A percentile compares a stretch with the other conserved stretches of the same genome.
These are phyloP conservation scores for Gadopsis marmoratus DNA, from an alignment of 2,797 vertebrate species.

Conservation along the genomic window DNA sequence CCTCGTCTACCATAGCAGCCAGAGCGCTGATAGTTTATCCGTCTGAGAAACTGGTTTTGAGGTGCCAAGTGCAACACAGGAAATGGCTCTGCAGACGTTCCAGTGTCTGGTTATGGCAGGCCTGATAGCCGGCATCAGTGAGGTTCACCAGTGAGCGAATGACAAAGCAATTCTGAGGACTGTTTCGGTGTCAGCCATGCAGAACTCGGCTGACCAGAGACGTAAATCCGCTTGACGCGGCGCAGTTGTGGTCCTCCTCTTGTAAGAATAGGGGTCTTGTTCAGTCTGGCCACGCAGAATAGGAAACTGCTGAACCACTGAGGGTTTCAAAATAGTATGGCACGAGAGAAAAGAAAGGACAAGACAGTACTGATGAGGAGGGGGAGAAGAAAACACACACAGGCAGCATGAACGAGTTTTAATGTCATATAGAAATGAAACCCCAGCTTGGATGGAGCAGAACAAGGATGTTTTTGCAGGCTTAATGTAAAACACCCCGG, in stretches of 20 bases:
- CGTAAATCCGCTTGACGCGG: constrained; percentile 59
- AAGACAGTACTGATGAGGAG: constrained; percentile 19
- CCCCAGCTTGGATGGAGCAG: not conserved
- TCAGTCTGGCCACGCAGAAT: constrained; percentile 20
- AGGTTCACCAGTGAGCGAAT: constrained; percentile 51
- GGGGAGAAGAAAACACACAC: constrained; percentile 18
- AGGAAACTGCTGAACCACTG: constrained; percentile 47
- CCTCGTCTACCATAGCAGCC: constrained; percentile 59
- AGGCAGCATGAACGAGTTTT: constrained; percentile 38
- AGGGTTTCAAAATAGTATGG: constrained; percentile 36
- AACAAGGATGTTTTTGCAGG: constrained; percentile 48
- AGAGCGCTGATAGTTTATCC: constrained; percentile 66
- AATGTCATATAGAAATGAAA: constrained; percentile 51
- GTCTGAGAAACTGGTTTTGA: constrained; percentile 66
- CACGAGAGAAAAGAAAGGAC: constrained; percentile 18
- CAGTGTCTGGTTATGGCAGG: constrained; percentile 60
- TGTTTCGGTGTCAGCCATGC: constrained; percentile 44
- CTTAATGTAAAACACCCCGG: constrained; percentile 67
- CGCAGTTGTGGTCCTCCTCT: constrained; percentile 48
- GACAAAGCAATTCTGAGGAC: constrained; percentile 52
- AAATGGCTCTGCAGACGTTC: constrained; percentile 63
- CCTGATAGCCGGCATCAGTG: constrained; percentile 55
- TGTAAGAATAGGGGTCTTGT: constrained; percentile 57
- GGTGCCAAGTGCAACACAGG: constrained; percentile 74
- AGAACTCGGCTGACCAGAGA: constrained; percentile 53